These are phyloP conservation scores for Oryzaephilus surinamensis DNA, from an alignment of 1,140 invertebrate genomes.

Conservation along the genomic window DNA sequence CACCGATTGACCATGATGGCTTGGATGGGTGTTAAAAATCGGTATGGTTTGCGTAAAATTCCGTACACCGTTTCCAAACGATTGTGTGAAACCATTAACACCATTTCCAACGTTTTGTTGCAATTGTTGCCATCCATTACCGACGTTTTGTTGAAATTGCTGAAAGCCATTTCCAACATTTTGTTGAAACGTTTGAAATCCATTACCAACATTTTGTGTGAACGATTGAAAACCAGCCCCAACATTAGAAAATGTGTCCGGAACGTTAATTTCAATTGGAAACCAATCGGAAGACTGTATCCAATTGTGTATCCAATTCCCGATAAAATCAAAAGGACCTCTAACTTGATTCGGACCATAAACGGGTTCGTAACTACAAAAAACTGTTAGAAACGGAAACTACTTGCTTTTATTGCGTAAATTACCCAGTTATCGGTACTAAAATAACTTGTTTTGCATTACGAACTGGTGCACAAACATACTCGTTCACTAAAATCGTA, in stretches of 20 bases:
- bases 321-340: slow-evolving; percentile 21
- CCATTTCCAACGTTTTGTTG: too few species aligned
- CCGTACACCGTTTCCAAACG: too few species aligned
- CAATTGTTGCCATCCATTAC: too few species aligned
- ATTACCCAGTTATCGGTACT: too few species aligned
- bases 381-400: background rate
- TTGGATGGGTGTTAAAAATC: slow-evolving; percentile 12
- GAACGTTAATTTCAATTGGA: slow-evolving; percentile 29
- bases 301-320: slow-evolving; percentile 25
- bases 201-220: slow-evolving; percentile 8
- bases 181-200: slow-evolving; percentile 10
- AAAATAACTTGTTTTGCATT: too few species aligned
- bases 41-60: slow-evolving; percentile 23
- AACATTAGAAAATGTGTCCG: slow-evolving; percentile 21
- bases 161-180: slow-evolving; percentile 16
- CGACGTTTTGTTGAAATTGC: too few species aligned
- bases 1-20: slow-evolving; percentile 7
- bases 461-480: too few species aligned
- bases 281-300: slow-evolving; percentile 26
- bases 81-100: too few species aligned
- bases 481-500: background rate
- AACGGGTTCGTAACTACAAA: slow-evolving; percentile 5
- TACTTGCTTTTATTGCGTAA: too few species aligned
- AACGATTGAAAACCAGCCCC: slow-evolving; percentile 11
- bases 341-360: slow-evolving; percentile 1